A percentile compares a stretch with the other conserved stretches of the same genome.
These are phyloP conservation scores for Sarcophaga subvicina DNA, from an alignment of 2,888 invertebrate species.

Conservation along the genomic window DNA sequence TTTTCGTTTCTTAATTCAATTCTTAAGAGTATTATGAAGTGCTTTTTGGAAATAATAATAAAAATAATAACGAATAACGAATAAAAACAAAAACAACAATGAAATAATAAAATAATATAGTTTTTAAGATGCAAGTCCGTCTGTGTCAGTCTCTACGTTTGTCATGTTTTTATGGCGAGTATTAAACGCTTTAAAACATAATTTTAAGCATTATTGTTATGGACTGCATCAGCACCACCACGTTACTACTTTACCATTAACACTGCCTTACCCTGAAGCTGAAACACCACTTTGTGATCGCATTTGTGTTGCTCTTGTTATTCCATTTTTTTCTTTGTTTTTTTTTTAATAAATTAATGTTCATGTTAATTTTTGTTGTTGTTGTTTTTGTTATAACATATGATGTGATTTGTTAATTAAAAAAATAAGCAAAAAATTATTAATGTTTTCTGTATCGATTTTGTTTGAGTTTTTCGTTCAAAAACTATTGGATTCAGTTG, in stretches of 20 bases:
- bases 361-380: background rate
- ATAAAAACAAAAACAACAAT: background rate
- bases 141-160: background rate
- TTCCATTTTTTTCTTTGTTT: slow-evolving; percentile 12
- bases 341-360: background rate
- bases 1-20: background rate
- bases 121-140: slow-evolving; percentile 50
- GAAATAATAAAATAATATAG: slow-evolving; percentile 35
- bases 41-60: background rate
- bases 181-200: background rate
- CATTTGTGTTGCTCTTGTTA: slow-evolving; percentile 27
- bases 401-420: slow-evolving; percentile 35
- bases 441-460: too few species aligned
- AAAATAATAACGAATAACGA: background rate
- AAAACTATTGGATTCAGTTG: too few species aligned
- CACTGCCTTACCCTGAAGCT: slow-evolving; percentile 1
- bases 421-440: too few species aligned
- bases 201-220: too few species aligned
- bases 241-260: slow-evolving; percentile 21
- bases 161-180: slow-evolving; percentile 51
- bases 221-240: slow-evolving; percentile 1
- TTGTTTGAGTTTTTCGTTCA: too few species aligned
- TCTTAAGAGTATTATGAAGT: background rate
- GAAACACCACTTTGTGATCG: slow-evolving; percentile 13
- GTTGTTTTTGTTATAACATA: background rate